Evolutionary conservation across 2,113 vertebrate genomes (phyloP).

Genomic region (Grammomys surdaster): DNA sequence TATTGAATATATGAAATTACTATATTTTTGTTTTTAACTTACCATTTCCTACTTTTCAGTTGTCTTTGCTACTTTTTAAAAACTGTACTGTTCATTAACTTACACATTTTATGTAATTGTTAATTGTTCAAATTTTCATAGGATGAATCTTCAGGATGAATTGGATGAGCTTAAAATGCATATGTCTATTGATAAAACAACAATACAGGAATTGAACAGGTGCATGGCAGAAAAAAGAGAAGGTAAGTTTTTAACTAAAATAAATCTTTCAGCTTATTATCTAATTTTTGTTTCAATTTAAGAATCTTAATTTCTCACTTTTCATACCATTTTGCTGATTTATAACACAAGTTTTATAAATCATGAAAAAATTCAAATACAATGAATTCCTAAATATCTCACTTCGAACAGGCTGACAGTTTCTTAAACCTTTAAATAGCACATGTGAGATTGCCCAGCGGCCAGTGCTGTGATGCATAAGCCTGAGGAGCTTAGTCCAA

Average conservation of each 20-base stretch:
- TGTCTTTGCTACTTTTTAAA: neutral
- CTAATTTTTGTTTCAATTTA: neutral
- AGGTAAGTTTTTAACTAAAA: slow-evolving; percentile 81
- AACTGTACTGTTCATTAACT: slow-evolving; percentile 39
- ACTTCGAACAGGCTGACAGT: neutral
- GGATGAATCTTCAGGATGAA: slow-evolving; percentile 91
- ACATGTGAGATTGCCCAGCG: neutral
- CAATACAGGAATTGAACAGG: slow-evolving; percentile 87
- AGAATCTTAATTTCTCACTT: neutral
- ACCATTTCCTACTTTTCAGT: neutral
- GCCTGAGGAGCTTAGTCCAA: neutral
- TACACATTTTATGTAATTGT: slow-evolving; percentile 47
- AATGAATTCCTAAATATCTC: neutral
- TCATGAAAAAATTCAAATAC: slow-evolving; percentile 30
- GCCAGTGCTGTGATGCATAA: neutral
- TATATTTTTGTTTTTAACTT: slow-evolving; percentile 37
- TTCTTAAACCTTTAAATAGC: slow-evolving; percentile 1
- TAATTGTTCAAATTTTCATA: slow-evolving; percentile 80
- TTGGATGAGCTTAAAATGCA: slow-evolving; percentile 90
- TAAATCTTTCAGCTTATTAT: slow-evolving; percentile 35
- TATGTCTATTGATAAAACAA: slow-evolving; percentile 88
- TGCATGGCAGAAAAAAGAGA: slow-evolving; percentile 86
- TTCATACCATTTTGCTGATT: neutral
- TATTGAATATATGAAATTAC: neutral
- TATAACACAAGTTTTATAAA: neutral